phyloP scores from a whole-genome alignment of 2,113 vertebrate genomes.

The Istiophorus platypterus region DNA sequence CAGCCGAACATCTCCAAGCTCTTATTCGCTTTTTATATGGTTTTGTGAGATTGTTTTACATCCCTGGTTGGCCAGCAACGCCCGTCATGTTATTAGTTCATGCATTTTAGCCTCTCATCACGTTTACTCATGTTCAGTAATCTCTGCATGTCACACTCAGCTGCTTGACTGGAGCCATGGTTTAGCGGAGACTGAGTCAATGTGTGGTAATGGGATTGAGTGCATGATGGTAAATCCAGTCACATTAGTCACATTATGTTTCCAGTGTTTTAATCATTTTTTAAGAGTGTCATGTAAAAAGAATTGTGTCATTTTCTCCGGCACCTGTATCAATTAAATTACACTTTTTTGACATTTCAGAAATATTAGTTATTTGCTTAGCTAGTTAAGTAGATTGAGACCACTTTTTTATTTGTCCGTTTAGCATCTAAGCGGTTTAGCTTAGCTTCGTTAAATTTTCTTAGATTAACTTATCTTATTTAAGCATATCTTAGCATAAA shows the following conservation, averaged over 20 bases:
- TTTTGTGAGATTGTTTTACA: background rate
- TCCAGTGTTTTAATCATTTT: conserved; percentile 6
- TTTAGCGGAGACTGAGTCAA: conserved; percentile 50
- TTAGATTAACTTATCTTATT: no score
- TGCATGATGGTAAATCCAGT: conserved; percentile 57
- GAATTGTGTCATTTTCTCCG: background rate
- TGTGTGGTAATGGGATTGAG: conserved; percentile 68
- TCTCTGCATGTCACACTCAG: conserved; percentile 56
- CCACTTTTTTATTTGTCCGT: background rate
- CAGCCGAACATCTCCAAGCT: background rate
- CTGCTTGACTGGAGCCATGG: conserved; percentile 48
- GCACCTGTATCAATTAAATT: background rate
- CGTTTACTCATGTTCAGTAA: conserved; percentile 60
- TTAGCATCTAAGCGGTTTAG: no score
- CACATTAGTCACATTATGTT: conserved; percentile 38
- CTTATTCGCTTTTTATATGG: background rate
- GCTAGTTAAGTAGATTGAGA: no score
- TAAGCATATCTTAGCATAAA: background rate
- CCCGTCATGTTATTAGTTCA: conserved; percentile 49
- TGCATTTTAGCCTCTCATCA: conserved; percentile 51
- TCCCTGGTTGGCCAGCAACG: background rate
- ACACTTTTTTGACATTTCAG: background rate
- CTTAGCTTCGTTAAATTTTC: no score
- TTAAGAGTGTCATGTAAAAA: background rate
- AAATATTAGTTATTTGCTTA: no score